Percentiles rank a stretch among this genome's conserved stretches.
phyloP scores from a whole-genome alignment of 2,797 vertebrate genomes.

The Rhinoraja longicauda region DNA sequence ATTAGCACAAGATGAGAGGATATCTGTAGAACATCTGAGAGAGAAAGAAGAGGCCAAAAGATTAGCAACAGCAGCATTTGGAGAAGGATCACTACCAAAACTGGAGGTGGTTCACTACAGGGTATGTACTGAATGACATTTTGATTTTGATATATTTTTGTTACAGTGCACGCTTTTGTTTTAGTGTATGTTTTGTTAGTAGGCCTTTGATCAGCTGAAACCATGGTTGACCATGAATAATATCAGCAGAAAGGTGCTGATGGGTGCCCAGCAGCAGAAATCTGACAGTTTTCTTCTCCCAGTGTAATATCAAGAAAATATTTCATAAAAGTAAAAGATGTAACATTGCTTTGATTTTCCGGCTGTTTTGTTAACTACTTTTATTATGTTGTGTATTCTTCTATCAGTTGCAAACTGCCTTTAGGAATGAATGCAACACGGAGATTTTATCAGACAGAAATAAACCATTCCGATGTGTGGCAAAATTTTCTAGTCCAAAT shows the following conservation, averaged over 20 bases:
- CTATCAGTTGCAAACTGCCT: constrained; percentile 79
- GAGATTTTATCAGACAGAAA: constrained; percentile 56
- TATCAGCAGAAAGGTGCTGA: neutral
- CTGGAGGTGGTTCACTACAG: constrained; percentile 72
- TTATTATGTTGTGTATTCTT: neutral
- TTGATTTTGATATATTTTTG: neutral
- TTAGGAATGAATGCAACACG: constrained; percentile 60
- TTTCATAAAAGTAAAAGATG: neutral
- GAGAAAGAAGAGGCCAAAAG: constrained; percentile 59
- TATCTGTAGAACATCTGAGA: constrained; percentile 65
- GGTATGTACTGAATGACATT: constrained; percentile 50
- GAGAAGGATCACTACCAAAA: constrained; percentile 65
- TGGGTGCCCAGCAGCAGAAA: neutral
- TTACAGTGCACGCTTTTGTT: neutral
- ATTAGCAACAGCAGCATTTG: constrained; percentile 70
- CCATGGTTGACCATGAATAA: neutral
- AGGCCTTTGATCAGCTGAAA: neutral
- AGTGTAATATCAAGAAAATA: neutral
- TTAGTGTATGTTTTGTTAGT: neutral
- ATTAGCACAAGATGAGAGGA: constrained; percentile 59
- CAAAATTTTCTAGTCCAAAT: constrained; percentile 81
- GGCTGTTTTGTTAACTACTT: neutral
- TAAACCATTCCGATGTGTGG: constrained; percentile 72
- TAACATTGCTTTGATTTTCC: neutral
- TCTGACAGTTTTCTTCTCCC: neutral